These are phyloP conservation scores for Campoletis sonorensis DNA, from an alignment of 1,140 invertebrate species.

Conservation along the genomic window DNA sequence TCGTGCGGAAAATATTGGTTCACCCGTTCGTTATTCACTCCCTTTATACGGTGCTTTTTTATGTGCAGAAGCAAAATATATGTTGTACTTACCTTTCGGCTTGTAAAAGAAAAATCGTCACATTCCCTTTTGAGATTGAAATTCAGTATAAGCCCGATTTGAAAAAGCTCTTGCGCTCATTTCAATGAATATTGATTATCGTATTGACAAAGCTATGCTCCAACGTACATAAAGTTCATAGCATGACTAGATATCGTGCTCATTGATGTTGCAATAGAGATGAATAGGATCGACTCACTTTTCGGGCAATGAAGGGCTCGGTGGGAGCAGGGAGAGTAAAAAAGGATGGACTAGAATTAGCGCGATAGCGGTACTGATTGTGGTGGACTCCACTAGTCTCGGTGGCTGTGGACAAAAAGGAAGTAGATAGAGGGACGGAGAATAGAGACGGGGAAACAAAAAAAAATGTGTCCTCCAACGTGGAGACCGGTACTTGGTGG, in stretches of 20 bases:
- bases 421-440: constrained; percentile 54
- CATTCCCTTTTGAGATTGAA: background rate
- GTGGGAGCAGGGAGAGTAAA: background rate
- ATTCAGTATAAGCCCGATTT: background rate
- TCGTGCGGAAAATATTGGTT: too few species aligned
- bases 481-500: constrained; percentile 19
- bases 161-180: background rate
- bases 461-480: constrained; percentile 42
- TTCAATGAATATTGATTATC: background rate
- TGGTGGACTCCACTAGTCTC: constrained; percentile 22
- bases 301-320: constrained; percentile 12
- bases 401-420: constrained; percentile 42
- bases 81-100: too few species aligned
- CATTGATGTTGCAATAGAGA: background rate
- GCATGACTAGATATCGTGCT: background rate
- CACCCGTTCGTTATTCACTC: too few species aligned
- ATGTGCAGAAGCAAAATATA: too few species aligned
- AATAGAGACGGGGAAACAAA: constrained; percentile 51
- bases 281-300: background rate
- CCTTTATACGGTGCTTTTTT: too few species aligned
- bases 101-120: background rate
- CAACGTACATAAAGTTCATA: background rate
- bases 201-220: background rate
- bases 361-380: constrained; percentile 35
- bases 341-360: constrained; percentile 32